Evolutionary conservation across 2,113 vertebrate species (phyloP).

Genomic region (Maylandia zebra): DNA sequence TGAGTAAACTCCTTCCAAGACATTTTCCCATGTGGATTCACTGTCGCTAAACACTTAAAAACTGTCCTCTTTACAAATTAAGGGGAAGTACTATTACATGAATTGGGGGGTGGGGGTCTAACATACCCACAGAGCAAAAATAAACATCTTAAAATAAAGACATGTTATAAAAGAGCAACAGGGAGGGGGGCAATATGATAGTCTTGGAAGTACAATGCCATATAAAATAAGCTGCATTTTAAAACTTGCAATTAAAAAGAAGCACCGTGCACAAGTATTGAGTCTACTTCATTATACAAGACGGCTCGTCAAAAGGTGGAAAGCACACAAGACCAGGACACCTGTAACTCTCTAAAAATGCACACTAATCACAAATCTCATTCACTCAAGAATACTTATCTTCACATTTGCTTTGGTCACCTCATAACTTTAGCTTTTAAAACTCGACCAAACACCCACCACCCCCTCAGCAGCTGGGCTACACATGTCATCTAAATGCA

Average conservation of each 20-base stretch:
- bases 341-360: constrained; percentile 15
- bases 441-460: constrained; percentile 10
- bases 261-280: constrained; percentile 47
- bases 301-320: constrained; percentile 35
- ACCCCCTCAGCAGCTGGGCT: constrained; percentile 25
- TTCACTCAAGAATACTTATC: constrained; percentile 17
- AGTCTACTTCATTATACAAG: constrained; percentile 41
- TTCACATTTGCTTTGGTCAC: constrained; percentile 51
- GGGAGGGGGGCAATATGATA: constrained; percentile 4
- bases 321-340: constrained; percentile 26
- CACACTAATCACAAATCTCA: not conserved
- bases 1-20: constrained; percentile 43
- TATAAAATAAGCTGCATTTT: constrained; percentile 47
- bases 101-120: not conserved
- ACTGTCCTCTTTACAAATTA: constrained; percentile 12
- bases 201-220: constrained; percentile 37
- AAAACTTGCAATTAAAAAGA: constrained; percentile 35
- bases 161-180: not conserved
- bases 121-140: constrained; percentile 1
- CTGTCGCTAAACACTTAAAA: constrained; percentile 11
- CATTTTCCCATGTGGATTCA: constrained; percentile 13
- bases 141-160: constrained; percentile 5
- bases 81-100: constrained; percentile 1
- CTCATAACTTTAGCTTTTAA: constrained; percentile 24
- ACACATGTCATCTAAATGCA: constrained; percentile 52